Evolutionary conservation across 2,888 invertebrate species (phyloP).

Genomic region (Pocota personata): DNA sequence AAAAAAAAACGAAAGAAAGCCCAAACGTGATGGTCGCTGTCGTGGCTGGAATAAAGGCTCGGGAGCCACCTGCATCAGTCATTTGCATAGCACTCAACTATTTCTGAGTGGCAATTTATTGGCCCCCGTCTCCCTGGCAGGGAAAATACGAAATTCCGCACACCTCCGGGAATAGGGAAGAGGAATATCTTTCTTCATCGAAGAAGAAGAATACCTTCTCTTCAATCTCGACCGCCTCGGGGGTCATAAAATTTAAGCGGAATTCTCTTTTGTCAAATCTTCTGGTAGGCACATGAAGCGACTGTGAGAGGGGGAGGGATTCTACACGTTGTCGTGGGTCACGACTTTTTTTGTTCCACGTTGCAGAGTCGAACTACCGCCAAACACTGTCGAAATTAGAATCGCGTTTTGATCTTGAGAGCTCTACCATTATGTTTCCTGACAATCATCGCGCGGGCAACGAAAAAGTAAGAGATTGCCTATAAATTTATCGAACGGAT

Average conservation of each 20-base stretch:
- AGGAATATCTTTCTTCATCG: constrained; percentile 27
- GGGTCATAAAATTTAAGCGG: constrained; percentile 61
- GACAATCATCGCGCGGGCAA: constrained; percentile 20
- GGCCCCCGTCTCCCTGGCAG: background rate
- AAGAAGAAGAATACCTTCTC: constrained; percentile 37
- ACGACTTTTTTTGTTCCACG: constrained; percentile 60
- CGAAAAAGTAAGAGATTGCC: background rate
- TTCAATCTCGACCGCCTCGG: constrained; percentile 56
- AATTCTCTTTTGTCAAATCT: constrained; percentile 58
- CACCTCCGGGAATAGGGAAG: constrained; percentile 19
- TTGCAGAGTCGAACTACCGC: constrained; percentile 18
- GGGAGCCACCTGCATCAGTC: constrained; percentile 71
- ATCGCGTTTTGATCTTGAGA: constrained; percentile 58
- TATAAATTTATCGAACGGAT: background rate
- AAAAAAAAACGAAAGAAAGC: constrained; percentile 49
- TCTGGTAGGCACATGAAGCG: constrained; percentile 23
- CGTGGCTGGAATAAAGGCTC: constrained; percentile 47
- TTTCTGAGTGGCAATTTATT: constrained; percentile 73
- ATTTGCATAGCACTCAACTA: constrained; percentile 74
- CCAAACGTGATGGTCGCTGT: constrained; percentile 49
- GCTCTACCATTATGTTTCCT: constrained; percentile 31
- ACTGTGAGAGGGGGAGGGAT: background rate
- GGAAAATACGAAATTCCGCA: constrained; percentile 37
- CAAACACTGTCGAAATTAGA: constrained; percentile 45
- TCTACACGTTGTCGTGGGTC: constrained; percentile 66